Evolutionary conservation across 1,140 invertebrate species (phyloP).

Genomic region (Aricia agestis): DNA sequence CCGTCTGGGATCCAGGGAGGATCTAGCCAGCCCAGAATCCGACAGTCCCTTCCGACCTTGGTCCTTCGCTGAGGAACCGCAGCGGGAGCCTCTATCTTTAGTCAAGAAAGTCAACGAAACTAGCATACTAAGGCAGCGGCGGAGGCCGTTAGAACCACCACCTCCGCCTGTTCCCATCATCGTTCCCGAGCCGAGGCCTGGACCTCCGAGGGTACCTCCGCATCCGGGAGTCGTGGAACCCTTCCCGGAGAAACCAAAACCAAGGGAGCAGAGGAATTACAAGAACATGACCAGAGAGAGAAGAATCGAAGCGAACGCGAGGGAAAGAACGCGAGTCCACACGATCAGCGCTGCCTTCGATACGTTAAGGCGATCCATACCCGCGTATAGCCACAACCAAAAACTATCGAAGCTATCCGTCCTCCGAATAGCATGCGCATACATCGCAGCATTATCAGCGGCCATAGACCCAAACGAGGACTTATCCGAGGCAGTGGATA

Average conservation of each 20-base stretch:
- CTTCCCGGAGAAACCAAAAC: conserved; percentile 52
- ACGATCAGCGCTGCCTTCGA: conserved; percentile 97
- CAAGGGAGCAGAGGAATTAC: conserved; percentile 89
- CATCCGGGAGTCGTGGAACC: conserved; percentile 70
- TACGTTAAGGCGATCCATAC: conserved; percentile 88
- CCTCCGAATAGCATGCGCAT: conserved; percentile 92
- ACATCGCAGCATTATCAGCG: conserved; percentile 90
- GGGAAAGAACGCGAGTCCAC: conserved; percentile 94
- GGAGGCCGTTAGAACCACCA: conserved; percentile 48
- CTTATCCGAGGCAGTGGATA: conserved; percentile 87
- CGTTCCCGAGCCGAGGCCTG: conserved; percentile 41
- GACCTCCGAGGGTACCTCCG: conserved; percentile 74
- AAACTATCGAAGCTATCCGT: conserved; percentile 95
- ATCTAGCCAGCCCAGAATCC: conserved; percentile 48
- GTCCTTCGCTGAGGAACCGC: conserved; percentile 70
- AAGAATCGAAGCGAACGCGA: conserved; percentile 94
- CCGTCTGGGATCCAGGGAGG: conserved; percentile 70
- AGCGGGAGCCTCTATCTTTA: conserved; percentile 52
- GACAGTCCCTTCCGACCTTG: conserved; percentile 67
- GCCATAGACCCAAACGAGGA: conserved; percentile 80
- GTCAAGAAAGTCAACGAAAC: conserved; percentile 54
- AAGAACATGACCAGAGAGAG: conserved; percentile 96
- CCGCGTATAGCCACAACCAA: conserved; percentile 94
- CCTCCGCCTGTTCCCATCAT: conserved; percentile 42
- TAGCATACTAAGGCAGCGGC: conserved; percentile 56